These are phyloP conservation scores for Cremastobaeus sp. DNA, from an alignment of 2,888 invertebrate genomes.

Conservation along the genomic window DNA sequence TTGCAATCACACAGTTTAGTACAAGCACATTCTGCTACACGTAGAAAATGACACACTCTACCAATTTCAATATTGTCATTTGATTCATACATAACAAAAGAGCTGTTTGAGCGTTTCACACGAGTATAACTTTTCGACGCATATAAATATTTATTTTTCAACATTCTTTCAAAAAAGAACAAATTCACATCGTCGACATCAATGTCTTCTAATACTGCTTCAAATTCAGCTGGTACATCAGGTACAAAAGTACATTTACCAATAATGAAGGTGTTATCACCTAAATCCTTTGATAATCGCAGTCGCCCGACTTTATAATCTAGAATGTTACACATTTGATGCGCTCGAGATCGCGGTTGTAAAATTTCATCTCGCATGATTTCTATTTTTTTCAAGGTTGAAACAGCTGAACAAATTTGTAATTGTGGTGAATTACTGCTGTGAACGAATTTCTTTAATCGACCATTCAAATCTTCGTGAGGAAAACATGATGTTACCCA, in stretches of 20 bases:
- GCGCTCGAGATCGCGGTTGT: no score
- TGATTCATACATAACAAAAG: constrained; percentile 26
- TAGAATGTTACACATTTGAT: no score
- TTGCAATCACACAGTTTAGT: constrained; percentile 29
- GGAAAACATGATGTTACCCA: constrained; percentile 50
- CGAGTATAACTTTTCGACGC: constrained; percentile 18
- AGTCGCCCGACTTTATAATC: no score
- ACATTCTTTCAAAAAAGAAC: background rate
- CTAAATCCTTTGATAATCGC: no score
- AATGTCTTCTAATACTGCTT: no score
- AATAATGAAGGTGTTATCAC: no score
- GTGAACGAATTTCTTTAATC: no score
- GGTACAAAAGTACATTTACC: no score
- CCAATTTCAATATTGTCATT: no score
- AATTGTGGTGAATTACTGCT: no score
- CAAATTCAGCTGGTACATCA: no score
- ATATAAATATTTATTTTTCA: constrained; percentile 27
- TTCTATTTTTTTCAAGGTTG: background rate
- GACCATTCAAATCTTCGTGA: constrained; percentile 50
- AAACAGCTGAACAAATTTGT: constrained; percentile 41
- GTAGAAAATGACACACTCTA: constrained; percentile 25
- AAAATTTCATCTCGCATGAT: background rate
- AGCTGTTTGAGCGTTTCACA: constrained; percentile 21
- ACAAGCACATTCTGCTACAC: constrained; percentile 35
- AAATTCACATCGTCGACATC: background rate